Conservation (phyloP, 1,140 invertebrate genomes). For the Bombus breviceps region DNA sequence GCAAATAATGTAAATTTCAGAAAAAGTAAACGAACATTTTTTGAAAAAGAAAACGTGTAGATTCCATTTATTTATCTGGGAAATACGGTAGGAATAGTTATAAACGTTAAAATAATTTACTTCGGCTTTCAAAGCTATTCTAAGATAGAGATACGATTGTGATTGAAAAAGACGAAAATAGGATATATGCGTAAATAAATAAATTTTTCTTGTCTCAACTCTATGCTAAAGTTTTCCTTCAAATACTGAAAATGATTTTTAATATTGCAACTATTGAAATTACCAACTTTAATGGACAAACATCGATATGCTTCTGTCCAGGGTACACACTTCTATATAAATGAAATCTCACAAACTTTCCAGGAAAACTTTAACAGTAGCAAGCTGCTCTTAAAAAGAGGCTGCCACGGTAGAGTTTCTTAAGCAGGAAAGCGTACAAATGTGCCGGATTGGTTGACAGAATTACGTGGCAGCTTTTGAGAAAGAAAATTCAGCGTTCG, state of each 20-base stretch:
- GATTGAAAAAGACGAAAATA: not conserved
- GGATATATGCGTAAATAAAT: no score
- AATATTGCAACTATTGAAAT: no score
- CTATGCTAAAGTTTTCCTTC: no score
- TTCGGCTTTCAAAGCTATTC: no score
- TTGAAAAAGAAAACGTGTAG: no score
- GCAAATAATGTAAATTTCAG: no score
- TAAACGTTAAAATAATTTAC: no score
- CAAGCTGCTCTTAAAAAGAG: slow-evolving; percentile 16
- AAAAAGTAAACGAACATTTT: no score
- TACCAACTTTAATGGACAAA: not conserved
- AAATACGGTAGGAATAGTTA: no score
- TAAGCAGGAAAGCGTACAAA: slow-evolving; percentile 16
- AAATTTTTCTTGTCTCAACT: no score
- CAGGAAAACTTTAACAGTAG: not conserved
- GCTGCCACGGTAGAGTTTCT: not conserved
- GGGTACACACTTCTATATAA: not conserved
- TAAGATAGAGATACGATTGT: not conserved
- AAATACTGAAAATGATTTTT: no score
- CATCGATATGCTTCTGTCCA: not conserved
- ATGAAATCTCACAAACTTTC: not conserved
- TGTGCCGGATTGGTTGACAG: slow-evolving; percentile 14
- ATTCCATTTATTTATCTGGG: no score
- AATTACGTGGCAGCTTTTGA: not conserved
- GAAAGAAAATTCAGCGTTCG: slow-evolving; percentile 9